Percentiles rank a stretch among this genome's conserved stretches.
phyloP scores from a whole-genome alignment of 2,888 invertebrate genomes.

The Scaptomyza cyrtandrae region DNA sequence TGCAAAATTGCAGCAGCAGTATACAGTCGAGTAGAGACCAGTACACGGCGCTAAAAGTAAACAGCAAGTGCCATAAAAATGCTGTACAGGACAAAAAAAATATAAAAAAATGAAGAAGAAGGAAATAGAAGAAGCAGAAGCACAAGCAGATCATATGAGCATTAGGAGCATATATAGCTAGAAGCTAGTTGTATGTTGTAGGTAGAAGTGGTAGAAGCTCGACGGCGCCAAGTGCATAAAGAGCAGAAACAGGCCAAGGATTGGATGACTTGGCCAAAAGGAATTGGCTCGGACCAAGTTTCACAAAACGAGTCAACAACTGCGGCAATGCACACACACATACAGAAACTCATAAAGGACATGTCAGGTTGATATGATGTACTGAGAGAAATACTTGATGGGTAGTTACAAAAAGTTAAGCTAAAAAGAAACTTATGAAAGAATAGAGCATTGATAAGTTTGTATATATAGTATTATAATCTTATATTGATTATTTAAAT shows the following conservation, averaged over 20 bases:
- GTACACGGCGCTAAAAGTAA: slow-evolving; percentile 49
- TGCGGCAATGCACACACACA: slow-evolving; percentile 52
- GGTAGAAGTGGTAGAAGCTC: slow-evolving; percentile 5
- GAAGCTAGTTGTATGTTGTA: neutral
- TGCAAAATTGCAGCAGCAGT: neutral
- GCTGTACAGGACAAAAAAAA: slow-evolving; percentile 16
- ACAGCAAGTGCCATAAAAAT: slow-evolving; percentile 73
- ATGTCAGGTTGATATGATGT: slow-evolving; percentile 35
- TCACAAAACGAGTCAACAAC: slow-evolving; percentile 71
- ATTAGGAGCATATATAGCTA: slow-evolving; percentile 36
- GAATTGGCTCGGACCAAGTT: slow-evolving; percentile 70
- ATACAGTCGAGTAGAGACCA: neutral
- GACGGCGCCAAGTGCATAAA: slow-evolving; percentile 58
- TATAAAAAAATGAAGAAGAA: too few species aligned
- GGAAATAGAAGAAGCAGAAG: slow-evolving; percentile 1
- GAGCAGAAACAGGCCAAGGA: slow-evolving; percentile 64
- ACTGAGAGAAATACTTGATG: neutral
- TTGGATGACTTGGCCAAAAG: slow-evolving; percentile 62
- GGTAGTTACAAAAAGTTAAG: neutral
- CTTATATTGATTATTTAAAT: too few species aligned
- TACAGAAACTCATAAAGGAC: slow-evolving; percentile 49
- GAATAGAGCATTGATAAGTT: too few species aligned
- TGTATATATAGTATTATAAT: too few species aligned
- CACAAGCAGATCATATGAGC: slow-evolving; percentile 66
- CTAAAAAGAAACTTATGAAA: neutral